Conservation (phyloP, 2,888 invertebrate species). For the Stenichneumon culpator region DNA sequence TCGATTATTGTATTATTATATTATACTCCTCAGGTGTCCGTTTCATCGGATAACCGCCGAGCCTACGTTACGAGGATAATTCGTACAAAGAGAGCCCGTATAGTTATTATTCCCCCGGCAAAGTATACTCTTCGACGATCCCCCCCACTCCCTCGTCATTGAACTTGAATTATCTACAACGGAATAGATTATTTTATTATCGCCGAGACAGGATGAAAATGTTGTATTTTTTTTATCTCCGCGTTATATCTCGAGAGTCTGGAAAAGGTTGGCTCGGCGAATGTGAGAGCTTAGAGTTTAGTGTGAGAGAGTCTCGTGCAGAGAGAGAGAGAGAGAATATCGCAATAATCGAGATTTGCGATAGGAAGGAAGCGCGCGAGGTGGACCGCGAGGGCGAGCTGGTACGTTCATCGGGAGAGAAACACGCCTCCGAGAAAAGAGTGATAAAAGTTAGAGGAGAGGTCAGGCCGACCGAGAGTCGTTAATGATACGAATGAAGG, state of each 20-base stretch:
- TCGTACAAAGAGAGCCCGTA: conserved; percentile 51
- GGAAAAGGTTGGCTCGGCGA: conserved; percentile 4
- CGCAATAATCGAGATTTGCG: conserved; percentile 40
- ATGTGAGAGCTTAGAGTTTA: conserved; percentile 20
- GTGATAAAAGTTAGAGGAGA: conserved; percentile 54
- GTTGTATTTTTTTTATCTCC: not conserved
- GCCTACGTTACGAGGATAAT: conserved; percentile 65
- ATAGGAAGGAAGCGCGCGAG: conserved; percentile 24
- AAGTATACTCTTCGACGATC: not conserved
- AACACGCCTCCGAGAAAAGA: conserved; percentile 40
- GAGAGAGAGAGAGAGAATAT: conserved; percentile 20
- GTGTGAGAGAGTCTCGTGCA: not conserved
- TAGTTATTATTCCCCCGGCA: conserved; percentile 30
- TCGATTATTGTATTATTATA: conserved; percentile 69
- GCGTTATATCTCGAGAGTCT: conserved; percentile 14
- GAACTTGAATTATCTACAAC: conserved; percentile 46
- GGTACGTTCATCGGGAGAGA: conserved; percentile 23
- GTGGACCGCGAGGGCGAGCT: not conserved
- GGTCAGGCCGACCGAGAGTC: conserved; percentile 66
- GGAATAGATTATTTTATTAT: conserved; percentile 12
- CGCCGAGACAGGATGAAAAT: conserved; percentile 1
- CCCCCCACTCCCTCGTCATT: not conserved
- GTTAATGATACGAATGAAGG: conserved; percentile 70
- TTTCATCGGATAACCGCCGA: conserved; percentile 69
- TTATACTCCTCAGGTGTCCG: conserved; percentile 64